Base-by-base conservation (phyloP, 2,888 invertebrate genomes). In the Scaptomyza cyrtandrae region DNA sequence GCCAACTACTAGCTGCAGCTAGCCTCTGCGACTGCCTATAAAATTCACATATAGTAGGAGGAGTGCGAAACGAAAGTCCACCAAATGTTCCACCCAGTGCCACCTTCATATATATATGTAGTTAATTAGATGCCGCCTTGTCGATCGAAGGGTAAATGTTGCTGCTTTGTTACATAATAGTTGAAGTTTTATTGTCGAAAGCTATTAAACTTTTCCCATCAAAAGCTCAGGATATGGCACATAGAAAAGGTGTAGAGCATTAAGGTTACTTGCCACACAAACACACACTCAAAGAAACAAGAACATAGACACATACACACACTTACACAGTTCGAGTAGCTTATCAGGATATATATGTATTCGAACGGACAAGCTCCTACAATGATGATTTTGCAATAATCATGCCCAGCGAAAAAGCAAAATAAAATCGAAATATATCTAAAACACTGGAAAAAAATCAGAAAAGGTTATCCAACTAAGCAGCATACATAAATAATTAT, bases 131-230 rank as follows among this genome's bases (percentile, higher is more conserved):
- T n/a, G 41, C 39, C 44, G 24, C 45, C 41, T 46, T 65, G 63
- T 75, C 77, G 86, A 86, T 86, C 85, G 75, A 75, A 77, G 72
- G 69, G 67, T 65, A 84, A 86, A 72, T 78, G 86, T 78, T 69
- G 81, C 60, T 75, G 71, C 79, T 88, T 86, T 86, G 84, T 86
- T 86, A 80, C 73, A 83, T 81, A 88, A 88, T 88, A 78, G 86
- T 83, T 85, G 75, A 88, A 88, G 83, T 89, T 89, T 88, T 88
- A 89, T 89, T 89, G 86, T 87, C 78, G 86, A 88, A 89, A 85
- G 87, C 88, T 85, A 89, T 89, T 89, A 89, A 89, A 89, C 89
- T 89, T 89, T 89, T 89, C 78, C 86, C 88, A 89, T 89, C 89
- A 89, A 79, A 80, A 71, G 81, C 72, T 54, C 74, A 68, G 86